phyloP scores from a whole-genome alignment of 35 echinoderm and acorn worm genomes.

The Patiria miniata region DNA sequence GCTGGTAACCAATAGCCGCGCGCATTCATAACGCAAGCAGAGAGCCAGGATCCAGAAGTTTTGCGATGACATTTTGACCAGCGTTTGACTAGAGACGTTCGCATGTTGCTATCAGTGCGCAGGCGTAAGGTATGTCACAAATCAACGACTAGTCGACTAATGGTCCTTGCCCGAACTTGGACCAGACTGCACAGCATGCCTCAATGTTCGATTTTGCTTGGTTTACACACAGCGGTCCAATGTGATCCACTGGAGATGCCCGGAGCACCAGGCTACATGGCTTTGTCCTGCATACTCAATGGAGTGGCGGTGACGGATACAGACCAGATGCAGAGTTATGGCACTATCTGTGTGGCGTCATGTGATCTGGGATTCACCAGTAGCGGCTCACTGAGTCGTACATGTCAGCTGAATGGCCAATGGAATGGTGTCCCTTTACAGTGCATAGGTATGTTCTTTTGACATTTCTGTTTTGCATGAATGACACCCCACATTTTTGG shows the following conservation, averaged over 20 bases:
- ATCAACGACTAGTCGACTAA: too few relatives aligned
- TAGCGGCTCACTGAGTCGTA: background rate
- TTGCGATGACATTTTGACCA: too few relatives aligned
- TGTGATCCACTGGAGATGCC: constrained; percentile 33
- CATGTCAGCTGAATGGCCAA: constrained; percentile 16
- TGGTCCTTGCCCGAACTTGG: too few relatives aligned
- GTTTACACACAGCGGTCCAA: constrained; percentile 22
- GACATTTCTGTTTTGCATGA: too few relatives aligned
- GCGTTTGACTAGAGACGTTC: too few relatives aligned
- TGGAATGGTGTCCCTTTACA: constrained; percentile 43
- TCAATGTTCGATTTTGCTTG: background rate
- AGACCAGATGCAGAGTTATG: constrained; percentile 16
- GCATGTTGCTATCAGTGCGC: too few relatives aligned
- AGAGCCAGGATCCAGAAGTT: too few relatives aligned
- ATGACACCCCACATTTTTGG: background rate
- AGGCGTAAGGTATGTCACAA: too few relatives aligned
- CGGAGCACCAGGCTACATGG: background rate
- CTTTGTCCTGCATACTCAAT: background rate
- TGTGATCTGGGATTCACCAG: constrained; percentile 38
- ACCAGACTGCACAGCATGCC: too few relatives aligned
- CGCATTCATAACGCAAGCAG: too few relatives aligned
- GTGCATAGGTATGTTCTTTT: constrained; percentile 23
- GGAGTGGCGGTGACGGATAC: background rate
- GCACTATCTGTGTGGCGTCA: background rate
- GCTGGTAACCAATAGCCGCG: too few relatives aligned